Conservation (phyloP, 2,797 vertebrate species). For the Clarias fuscus region DNA sequence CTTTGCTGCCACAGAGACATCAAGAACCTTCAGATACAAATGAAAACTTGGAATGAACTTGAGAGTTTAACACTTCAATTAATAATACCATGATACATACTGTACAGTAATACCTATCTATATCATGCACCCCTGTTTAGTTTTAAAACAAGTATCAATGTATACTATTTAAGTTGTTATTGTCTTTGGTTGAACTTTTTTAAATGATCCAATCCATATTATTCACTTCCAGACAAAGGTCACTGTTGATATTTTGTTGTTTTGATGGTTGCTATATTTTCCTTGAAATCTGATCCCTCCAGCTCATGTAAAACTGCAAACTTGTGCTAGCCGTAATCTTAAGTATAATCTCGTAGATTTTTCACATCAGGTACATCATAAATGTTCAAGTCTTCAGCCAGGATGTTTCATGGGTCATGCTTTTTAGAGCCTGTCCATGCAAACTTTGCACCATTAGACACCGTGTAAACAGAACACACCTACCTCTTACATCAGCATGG, state of each 20-base stretch:
- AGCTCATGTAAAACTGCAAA: background rate
- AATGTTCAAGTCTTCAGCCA: background rate
- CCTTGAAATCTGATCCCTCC: background rate
- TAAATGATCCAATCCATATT: background rate
- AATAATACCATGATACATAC: background rate
- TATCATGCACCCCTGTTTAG: background rate
- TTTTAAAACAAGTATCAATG: background rate
- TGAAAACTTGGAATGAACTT: background rate
- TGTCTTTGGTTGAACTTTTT: background rate
- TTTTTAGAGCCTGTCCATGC: background rate
- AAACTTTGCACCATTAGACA: slow-evolving; percentile 7
- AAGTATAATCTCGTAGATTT: background rate
- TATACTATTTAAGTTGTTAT: background rate
- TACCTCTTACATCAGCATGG: background rate
- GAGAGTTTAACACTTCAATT: background rate
- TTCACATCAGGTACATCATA: background rate
- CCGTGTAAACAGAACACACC: slow-evolving; percentile 10
- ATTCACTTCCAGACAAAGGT: background rate
- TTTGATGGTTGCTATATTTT: background rate
- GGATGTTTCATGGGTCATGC: slow-evolving; percentile 22
- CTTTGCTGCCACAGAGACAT: background rate
- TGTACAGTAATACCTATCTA: background rate
- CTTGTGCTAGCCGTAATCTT: background rate
- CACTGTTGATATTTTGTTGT: background rate
- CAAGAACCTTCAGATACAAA: background rate